Percentiles rank a stretch among this genome's conserved stretches.
Evolutionary conservation across 1,140 invertebrate species (phyloP).

Genomic region (Brachionus sp.): DNA sequence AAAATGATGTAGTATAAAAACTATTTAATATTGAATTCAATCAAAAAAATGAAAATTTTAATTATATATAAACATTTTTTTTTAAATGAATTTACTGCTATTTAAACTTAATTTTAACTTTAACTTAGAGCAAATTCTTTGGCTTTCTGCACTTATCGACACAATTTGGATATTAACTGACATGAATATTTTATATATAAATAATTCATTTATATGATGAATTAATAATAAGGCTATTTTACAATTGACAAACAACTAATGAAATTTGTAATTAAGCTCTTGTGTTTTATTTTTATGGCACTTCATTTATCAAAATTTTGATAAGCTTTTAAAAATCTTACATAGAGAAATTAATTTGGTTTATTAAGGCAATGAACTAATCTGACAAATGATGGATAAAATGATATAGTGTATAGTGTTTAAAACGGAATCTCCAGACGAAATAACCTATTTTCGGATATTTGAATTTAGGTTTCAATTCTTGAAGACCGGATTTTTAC

Average conservation of each 20-base stretch:
- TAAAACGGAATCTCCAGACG: conserved; percentile 3
- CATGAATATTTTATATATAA: neutral
- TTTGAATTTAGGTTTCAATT: neutral
- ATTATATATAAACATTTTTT: too few relatives aligned
- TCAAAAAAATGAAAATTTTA: too few relatives aligned
- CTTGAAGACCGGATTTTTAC: neutral
- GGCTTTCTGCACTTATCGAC: neutral
- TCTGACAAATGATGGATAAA: conserved; percentile 3
- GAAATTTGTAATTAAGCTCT: conserved; percentile 12
- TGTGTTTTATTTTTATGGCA: conserved; percentile 8
- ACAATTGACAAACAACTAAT: conserved; percentile 6
- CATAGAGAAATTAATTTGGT: neutral
- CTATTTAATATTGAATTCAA: too few relatives aligned
- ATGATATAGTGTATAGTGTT: neutral
- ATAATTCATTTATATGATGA: neutral
- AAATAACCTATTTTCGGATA: conserved; percentile 4
- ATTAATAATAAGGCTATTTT: neutral
- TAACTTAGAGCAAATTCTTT: too few relatives aligned
- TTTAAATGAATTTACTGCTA: too few relatives aligned
- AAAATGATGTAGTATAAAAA: too few relatives aligned
- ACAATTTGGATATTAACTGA: neutral
- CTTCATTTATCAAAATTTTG: conserved; percentile 13
- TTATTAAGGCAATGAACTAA: neutral
- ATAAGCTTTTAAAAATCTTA: neutral
- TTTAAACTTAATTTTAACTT: too few relatives aligned